Conservation (phyloP, 1,140 invertebrate genomes). For the Solenopsis fugax region DNA sequence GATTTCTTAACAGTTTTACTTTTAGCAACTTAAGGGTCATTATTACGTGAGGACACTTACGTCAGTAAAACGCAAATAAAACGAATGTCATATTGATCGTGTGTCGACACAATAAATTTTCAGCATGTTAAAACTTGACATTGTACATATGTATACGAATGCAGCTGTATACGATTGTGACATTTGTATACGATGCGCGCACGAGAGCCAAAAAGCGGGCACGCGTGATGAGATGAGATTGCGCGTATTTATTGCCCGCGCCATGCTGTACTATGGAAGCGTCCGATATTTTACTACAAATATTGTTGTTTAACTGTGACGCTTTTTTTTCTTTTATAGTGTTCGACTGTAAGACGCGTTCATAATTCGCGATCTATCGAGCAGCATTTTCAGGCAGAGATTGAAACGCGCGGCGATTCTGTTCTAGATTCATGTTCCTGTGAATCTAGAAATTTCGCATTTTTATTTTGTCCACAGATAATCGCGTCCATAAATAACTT, state of each 20-base stretch:
- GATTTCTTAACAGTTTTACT: conserved; percentile 1
- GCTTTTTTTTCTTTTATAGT: neutral
- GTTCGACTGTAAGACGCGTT: neutral
- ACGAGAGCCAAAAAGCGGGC: conserved; percentile 13
- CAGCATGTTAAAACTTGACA: conserved; percentile 63
- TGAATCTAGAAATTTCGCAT: neutral
- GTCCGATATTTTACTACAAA: conserved; percentile 36
- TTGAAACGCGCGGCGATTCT: neutral
- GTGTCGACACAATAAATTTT: conserved; percentile 6
- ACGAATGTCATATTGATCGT: neutral
- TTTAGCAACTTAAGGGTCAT: neutral
- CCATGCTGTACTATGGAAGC: conserved; percentile 12
- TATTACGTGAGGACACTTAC: neutral
- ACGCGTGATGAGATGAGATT: conserved; percentile 15
- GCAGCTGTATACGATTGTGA: conserved; percentile 80
- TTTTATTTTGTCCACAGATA: conserved; percentile 7
- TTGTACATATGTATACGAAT: conserved; percentile 66
- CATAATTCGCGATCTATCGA: conserved; percentile 19
- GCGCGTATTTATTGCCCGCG: conserved; percentile 3
- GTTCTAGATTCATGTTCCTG: neutral
- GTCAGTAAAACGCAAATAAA: conserved; percentile 3
- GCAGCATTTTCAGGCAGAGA: neutral
- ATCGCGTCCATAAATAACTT: conserved; percentile 1
- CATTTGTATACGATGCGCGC: conserved; percentile 79
- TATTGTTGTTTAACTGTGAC: neutral